These are phyloP conservation scores for Bujurquina vittata DNA, from an alignment of 2,113 vertebrate genomes.

Conservation along the genomic window DNA sequence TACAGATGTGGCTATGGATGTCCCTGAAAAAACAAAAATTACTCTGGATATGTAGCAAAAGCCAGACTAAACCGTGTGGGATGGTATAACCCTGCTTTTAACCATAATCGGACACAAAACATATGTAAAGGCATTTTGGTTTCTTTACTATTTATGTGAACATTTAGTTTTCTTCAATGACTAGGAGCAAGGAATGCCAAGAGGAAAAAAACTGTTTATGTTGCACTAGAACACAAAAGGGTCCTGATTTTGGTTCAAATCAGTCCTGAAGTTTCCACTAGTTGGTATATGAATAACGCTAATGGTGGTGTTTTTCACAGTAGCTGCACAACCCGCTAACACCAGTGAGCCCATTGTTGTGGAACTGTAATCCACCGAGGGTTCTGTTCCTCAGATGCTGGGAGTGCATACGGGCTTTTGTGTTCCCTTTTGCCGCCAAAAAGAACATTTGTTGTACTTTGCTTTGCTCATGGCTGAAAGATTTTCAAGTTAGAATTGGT, in stretches of 20 bases:
- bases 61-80: background rate
- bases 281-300: accelerated
- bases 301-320: background rate
- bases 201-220: background rate
- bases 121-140: no score
- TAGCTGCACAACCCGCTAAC: background rate
- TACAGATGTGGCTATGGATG: no score
- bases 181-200: background rate
- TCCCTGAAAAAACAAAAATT: background rate
- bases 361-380: accelerated
- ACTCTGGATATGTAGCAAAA: background rate
- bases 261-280: background rate
- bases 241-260: background rate
- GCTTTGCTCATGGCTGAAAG: background rate
- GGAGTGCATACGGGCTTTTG: background rate
- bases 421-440: background rate
- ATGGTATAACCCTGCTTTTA: background rate
- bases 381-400: background rate
- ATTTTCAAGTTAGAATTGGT: background rate
- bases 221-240: background rate
- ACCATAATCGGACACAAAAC: background rate
- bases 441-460: background rate
- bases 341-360: background rate
- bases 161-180: no score
- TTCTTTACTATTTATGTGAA: no score